phyloP scores from a whole-genome alignment of 30 jellyfish, hydroid and myxozoan species.

The Mastigias papua region DNA sequence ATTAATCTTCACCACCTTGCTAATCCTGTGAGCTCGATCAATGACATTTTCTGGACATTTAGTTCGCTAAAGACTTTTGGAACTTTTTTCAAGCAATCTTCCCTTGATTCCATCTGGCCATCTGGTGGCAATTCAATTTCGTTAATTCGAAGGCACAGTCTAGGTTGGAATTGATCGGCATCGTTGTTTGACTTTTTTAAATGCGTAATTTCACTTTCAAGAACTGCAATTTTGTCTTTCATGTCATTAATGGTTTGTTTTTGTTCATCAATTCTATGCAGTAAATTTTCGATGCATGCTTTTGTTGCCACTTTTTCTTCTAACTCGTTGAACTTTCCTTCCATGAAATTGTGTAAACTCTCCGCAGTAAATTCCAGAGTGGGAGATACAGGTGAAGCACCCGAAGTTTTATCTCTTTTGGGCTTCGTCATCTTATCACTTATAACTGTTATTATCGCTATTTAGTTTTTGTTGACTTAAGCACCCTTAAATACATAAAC shows the following conservation, averaged over 20 bases:
- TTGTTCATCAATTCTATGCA: conserved; percentile 9
- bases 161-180: neutral
- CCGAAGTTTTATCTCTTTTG: neutral
- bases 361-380: conserved; percentile 9
- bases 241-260: conserved; percentile 1
- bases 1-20: neutral
- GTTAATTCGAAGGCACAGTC: neutral
- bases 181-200: neutral
- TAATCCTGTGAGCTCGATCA: neutral
- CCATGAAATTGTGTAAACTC: conserved; percentile 1
- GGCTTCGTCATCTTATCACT: neutral
- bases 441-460: neutral
- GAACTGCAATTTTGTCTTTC: conserved; percentile 23
- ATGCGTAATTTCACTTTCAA: neutral
- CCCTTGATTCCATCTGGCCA: neutral
- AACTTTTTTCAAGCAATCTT: neutral
- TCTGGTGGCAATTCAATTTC: neutral
- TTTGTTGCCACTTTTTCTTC: conserved; percentile 15
- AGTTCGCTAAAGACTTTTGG: neutral
- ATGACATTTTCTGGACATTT: neutral
- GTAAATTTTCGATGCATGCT: conserved; percentile 4
- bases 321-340: conserved; percentile 1
- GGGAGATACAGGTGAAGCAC: conserved; percentile 1
- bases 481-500: neutral
- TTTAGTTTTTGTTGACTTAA: neutral